Percentiles rank a stretch among this genome's conserved stretches.
Evolutionary conservation across 2,113 vertebrate species (phyloP).

Genomic region (Heterotilapia buettikoferi): DNA sequence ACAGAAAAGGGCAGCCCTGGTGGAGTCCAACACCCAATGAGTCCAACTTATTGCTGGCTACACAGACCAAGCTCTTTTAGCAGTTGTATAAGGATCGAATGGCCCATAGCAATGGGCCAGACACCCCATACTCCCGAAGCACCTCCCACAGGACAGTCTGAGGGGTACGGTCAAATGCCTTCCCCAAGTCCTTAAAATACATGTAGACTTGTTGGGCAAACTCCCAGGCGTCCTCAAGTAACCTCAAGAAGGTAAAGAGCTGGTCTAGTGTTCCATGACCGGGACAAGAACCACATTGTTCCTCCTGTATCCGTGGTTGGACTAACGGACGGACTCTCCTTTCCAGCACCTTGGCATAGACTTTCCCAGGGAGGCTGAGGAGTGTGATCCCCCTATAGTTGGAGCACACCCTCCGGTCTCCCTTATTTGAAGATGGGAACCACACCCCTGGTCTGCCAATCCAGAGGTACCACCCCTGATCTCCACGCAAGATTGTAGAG

Average conservation of each 20-base stretch:
- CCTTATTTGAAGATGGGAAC: not conserved
- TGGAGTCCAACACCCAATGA: not conserved
- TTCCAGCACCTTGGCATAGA: not conserved
- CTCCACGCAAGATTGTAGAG: not conserved
- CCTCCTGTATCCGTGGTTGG: not conserved
- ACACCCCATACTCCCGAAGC: not conserved
- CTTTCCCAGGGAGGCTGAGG: not conserved
- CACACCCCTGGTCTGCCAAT: not conserved
- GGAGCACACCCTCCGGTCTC: not conserved
- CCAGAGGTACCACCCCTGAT: not conserved
- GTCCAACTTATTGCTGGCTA: not conserved
- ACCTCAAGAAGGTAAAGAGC: not conserved
- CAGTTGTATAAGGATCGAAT: not conserved
- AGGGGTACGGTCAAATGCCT: not conserved
- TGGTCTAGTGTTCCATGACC: not conserved
- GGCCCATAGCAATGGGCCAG: not conserved
- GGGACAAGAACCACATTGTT: not conserved
- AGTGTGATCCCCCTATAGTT: not conserved
- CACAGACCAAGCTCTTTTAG: not conserved
- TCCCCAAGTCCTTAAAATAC: not conserved
- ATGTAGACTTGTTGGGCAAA: not conserved
- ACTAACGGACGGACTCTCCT: not conserved
- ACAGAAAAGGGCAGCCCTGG: not conserved
- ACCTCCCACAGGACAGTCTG: not conserved
- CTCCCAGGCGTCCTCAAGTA: accelerated